phyloP scores from a whole-genome alignment of 2,888 invertebrate genomes.

The Cheilosia vulpina region DNA sequence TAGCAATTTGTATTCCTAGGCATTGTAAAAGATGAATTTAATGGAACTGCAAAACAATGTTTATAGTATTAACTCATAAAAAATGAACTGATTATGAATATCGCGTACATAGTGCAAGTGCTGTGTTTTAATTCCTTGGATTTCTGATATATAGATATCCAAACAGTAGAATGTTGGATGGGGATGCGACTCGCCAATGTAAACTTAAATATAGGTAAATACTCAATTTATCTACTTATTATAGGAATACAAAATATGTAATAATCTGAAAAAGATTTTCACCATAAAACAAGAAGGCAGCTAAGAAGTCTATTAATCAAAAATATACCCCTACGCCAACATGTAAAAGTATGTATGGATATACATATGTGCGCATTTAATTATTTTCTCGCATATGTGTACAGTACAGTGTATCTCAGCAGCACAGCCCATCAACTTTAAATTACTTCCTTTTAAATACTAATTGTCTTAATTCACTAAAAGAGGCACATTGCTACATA shows the following conservation, averaged over 20 bases:
- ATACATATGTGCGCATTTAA: conserved; percentile 52
- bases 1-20: conserved; percentile 23
- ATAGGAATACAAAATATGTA: not conserved
- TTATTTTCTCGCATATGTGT: conserved; percentile 45
- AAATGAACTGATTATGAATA: too few relatives aligned
- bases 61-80: too few relatives aligned
- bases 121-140: conserved; percentile 39
- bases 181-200: conserved; percentile 8
- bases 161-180: conserved; percentile 36
- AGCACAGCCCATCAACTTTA: conserved; percentile 45
- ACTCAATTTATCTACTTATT: not conserved
- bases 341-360: not conserved
- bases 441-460: conserved; percentile 68
- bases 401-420: conserved; percentile 17
- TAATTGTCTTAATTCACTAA: conserved; percentile 62
- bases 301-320: too few relatives aligned
- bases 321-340: conserved; percentile 36
- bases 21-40: conserved; percentile 31
- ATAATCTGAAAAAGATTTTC: not conserved
- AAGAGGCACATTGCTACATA: conserved; percentile 18
- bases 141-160: conserved; percentile 42
- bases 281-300: not conserved
- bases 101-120: conserved; percentile 23
- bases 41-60: too few relatives aligned
- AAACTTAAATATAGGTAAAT: conserved; percentile 39